These are phyloP conservation scores for Chlorodrepanis virens DNA, from an alignment of 2,113 vertebrate species.

Conservation along the genomic window DNA sequence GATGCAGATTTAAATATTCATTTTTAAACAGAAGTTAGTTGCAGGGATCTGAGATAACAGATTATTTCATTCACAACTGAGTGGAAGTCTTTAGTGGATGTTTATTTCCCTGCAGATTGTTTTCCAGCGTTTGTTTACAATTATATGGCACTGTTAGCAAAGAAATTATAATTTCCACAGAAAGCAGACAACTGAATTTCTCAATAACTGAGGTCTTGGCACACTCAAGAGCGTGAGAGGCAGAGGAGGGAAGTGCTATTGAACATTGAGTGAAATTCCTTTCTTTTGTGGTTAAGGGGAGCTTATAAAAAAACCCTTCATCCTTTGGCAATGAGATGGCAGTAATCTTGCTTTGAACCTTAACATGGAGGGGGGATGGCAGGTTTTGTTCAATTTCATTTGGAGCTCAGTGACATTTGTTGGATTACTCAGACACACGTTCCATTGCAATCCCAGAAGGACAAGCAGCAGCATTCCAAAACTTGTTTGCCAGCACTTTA, in stretches of 20 bases:
- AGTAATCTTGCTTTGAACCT: background rate
- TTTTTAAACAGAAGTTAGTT: background rate
- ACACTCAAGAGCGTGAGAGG: background rate
- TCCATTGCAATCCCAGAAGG: background rate
- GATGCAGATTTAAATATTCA: background rate
- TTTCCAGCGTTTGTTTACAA: background rate
- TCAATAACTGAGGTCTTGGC: background rate
- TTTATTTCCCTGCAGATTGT: background rate
- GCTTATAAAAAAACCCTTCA: background rate
- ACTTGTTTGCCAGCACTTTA: background rate
- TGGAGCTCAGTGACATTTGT: background rate
- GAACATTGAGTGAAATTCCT: background rate
- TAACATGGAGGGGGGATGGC: background rate
- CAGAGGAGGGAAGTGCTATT: background rate
- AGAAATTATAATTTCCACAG: background rate
- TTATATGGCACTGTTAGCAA: background rate
- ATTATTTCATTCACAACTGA: background rate
- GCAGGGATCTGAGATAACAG: background rate
- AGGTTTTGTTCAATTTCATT: background rate
- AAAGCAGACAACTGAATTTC: background rate
- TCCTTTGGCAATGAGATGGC: background rate
- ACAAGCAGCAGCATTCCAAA: background rate
- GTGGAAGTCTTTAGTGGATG: background rate
- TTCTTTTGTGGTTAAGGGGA: background rate
- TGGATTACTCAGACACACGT: background rate